Base-by-base conservation (phyloP, 30 jellyfish, hydroid and myxozoan species). In the Hydra vulgaris region DNA sequence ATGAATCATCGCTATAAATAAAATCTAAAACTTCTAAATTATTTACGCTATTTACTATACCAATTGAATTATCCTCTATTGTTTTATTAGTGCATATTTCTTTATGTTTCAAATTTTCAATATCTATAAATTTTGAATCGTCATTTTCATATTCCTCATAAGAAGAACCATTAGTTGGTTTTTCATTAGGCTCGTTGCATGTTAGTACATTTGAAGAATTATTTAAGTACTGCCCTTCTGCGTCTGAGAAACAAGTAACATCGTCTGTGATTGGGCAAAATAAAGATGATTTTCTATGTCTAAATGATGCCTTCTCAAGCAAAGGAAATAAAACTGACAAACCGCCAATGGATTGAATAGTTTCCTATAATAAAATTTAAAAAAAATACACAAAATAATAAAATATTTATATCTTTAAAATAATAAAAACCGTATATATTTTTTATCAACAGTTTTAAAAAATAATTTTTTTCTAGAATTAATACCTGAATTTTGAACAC, bases 261-360 rank as follows among this genome's bases (percentile, higher is more conserved):
- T 40, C 61, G 5, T 40, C 61, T 40, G 61, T 40, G 5, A 40
- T 12, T 3, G 61, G 61, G 12, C 61, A 1, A 69, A 69, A 15
- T 21, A 69, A 69, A 53, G n/a, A 77, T 54, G 40, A 27, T 25
- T 66, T 80, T 66, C 40, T 23, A 15, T 8, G 21, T 70, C 26
- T 80, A 70, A 80, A 80, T 23, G 71, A 68, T 69, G 89, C 94
- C 76, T 90, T 88, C 83, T 90, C 97, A 40, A 90, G 95, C 70
- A 90, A 74, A 7, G 97, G 97, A 74, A 90, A 90, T 23, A 90
- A 27, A 25, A 86, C 95, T 26, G 78, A 88, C 66, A 90, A 80
- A 20, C 95, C 97, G 21, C 97, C 97, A 74, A 90, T 79, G 79
- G 96, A 90, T 74, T 89, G 97, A 40, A 89, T 89, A 0, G 97